Conservation (phyloP, 2,113 vertebrate genomes). For the Notechis scutatus region DNA sequence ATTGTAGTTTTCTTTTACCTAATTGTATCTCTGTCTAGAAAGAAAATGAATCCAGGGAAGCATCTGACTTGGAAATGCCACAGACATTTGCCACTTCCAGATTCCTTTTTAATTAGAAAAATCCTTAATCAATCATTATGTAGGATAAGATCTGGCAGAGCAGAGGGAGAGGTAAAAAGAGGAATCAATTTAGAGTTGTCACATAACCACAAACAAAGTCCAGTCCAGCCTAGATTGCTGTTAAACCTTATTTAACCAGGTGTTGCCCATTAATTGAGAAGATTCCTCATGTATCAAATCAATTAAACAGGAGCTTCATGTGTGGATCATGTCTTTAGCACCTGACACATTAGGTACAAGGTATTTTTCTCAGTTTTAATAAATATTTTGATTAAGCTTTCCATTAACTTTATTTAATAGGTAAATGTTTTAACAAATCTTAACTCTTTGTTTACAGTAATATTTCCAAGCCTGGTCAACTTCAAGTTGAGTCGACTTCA, state of each 20-base stretch:
- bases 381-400: not conserved
- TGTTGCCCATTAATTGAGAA: not conserved
- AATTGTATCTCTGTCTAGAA: not conserved
- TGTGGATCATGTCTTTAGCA: not conserved
- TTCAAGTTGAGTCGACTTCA: not conserved
- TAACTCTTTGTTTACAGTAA: not conserved
- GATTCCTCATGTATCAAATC: not conserved
- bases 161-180: not conserved
- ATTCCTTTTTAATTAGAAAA: slow-evolving; percentile 1
- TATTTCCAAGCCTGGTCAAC: not conserved
- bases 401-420: not conserved
- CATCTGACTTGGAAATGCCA: not conserved
- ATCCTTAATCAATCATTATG: not conserved
- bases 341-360: not conserved
- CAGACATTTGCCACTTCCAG: not conserved
- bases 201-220: not conserved
- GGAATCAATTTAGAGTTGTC: not conserved
- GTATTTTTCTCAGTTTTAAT: not conserved
- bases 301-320: not conserved
- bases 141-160: not conserved
- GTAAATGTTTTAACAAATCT: not conserved
- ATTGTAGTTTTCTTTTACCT: slow-evolving; percentile 9
- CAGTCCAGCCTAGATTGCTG: not conserved
- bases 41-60: slow-evolving; percentile 18
- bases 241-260: not conserved